Evolutionary conservation across 2,888 invertebrate genomes (phyloP), one percentile per base, ranked within the genome.

Genomic region (Cheiracanthium punctorium): DNA sequence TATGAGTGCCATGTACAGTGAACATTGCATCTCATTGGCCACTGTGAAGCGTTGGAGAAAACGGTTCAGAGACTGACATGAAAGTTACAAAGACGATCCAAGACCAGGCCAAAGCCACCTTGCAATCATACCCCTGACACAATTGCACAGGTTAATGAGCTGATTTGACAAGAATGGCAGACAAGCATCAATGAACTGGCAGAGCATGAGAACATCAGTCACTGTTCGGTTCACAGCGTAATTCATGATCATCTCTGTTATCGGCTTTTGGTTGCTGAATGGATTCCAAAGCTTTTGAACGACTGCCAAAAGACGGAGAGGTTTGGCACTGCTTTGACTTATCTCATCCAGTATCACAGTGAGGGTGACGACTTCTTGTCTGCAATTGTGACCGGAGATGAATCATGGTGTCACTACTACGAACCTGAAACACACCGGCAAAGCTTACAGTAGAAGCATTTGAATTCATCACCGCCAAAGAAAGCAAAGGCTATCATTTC

Each of bases 201-300:
- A 17, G 29, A 64, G 24, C 24, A 28, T 29, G 64, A 24, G 64
- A 28, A 29, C 24, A 64, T 28, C 64, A 64, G 29, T 64, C 64
- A 64, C 64, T 20, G 64, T 64, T 64, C 32, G 8, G 69, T 69
- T 69, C 69, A 69, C 69, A 69, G 10, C 30, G 17, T 69, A 69
- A 64, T 32, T 69, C 69, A 69, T 69, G 69, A 69, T n/a, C 69
- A 69, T 69, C 32, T 69, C 69, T 30, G 69, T 69, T 69, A 64
- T 64, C 64, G 64, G 64, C 64, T 64, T 14, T 64, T 64, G 64
- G 2, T 20, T 64, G 20, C 64, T 64, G 24, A 64, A 64, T 4
- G 64, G 20, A 64, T 64, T 20, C 17, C 64, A 4, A 64, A 64
- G 64, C 20, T 64, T 64, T 64, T 64, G 64, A 64, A 64, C 64